Conservation (phyloP, 2,113 vertebrate species). For the Cyanoderma ruficeps region DNA sequence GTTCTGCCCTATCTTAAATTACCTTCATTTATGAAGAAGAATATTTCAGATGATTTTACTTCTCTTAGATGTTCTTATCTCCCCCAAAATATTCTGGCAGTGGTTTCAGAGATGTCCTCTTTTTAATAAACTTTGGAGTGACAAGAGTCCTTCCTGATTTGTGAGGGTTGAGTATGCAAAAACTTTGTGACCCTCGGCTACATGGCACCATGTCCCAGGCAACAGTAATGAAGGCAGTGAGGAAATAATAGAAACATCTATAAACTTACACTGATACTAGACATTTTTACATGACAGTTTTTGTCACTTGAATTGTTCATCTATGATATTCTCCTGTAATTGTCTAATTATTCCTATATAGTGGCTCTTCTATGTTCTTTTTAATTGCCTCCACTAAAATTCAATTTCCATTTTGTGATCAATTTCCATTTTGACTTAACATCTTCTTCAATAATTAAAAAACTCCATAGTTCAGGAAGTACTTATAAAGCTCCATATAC, state of each 20-base stretch:
- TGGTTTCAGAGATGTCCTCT: background rate
- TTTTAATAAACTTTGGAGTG: background rate
- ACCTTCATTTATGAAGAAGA: background rate
- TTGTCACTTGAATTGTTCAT: background rate
- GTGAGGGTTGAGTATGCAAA: fast-evolving
- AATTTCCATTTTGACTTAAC: background rate
- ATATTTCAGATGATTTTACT: background rate
- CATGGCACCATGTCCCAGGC: background rate
- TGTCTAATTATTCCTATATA: background rate
- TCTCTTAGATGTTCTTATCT: background rate
- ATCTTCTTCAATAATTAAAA: background rate
- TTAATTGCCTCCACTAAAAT: background rate
- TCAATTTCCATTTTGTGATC: background rate
- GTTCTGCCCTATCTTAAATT: background rate
- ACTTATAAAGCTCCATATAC: background rate
- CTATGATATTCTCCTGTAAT: background rate
- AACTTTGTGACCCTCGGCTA: background rate
- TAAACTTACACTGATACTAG: background rate
- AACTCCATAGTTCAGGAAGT: fast-evolving
- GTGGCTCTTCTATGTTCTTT: background rate
- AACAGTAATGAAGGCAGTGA: background rate
- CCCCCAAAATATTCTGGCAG: background rate
- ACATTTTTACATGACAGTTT: background rate
- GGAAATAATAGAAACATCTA: background rate
- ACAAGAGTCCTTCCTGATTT: background rate